Base-by-base conservation (phyloP, 2,113 vertebrate genomes). In the Corythaixoides concolor region DNA sequence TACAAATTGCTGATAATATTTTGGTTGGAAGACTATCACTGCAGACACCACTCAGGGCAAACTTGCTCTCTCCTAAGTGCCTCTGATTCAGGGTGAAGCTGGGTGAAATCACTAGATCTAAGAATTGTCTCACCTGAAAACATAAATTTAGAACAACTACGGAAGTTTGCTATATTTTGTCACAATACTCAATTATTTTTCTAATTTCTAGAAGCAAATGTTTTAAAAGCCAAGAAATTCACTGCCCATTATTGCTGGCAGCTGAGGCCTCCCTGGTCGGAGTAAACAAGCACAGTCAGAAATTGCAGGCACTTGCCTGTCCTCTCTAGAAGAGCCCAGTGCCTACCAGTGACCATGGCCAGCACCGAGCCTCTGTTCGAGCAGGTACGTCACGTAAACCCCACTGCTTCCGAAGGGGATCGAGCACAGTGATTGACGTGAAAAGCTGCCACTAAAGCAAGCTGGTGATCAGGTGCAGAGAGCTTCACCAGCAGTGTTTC, bases 351-450 rank as follows among this genome's bases (percentile, higher is more conserved):
- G 37, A 41, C 33, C 35, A 30, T 3, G 20, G 18, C 47, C 59
- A 59, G 28, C 24, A 24, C 26, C 30, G n/a, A 66, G 21, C 13
- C 50, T 62, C 35, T 6, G 21, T 39, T 52, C 15, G 4, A 52
- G n/a, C n/a, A 33, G 30, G 8, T 35, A 20, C 12, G 2, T 19
- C 13, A 9, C 17, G 5, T 27, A 62, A 37, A 45, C 64, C 32
- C 27, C 18, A 17, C 18, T 33, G 9, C 35, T 39, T 55, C 49
- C 16, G 22, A 47, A 17, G 15, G 20, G 22, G 5, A 33, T 23
- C 1, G 3, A 70, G 58, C 63, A 50, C 27, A 52, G 30, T 0
- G 2, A 53, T 11, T 20, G 15, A 7, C 12, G 19, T 1, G 5
- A n/a, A 80, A 62, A 63, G 43, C 32, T 62, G 18, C 18, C 2